Percentiles rank a stretch among this genome's conserved stretches.
phyloP scores from a whole-genome alignment of 2,113 vertebrate genomes.

The Dipodomys ordii region DNA sequence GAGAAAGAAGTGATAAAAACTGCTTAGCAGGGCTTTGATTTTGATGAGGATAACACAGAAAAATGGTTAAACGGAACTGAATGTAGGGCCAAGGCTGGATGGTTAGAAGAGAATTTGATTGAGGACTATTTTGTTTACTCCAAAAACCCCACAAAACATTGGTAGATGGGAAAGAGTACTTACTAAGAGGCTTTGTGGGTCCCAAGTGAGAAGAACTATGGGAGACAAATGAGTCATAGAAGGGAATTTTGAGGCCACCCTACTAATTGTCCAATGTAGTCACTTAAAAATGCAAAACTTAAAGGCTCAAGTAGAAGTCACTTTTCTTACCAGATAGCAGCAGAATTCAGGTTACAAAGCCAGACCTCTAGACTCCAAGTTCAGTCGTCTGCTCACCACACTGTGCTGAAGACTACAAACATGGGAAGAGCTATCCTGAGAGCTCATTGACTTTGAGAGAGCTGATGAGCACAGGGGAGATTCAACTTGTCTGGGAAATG shows the following conservation, averaged over 20 bases:
- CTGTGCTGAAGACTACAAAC: neutral
- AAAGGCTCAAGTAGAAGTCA: neutral
- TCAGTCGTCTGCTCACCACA: neutral
- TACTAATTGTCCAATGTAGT: neutral
- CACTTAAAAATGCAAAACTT: neutral
- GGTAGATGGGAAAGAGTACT: neutral
- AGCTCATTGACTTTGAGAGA: neutral
- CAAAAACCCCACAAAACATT: neutral
- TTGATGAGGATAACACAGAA: neutral
- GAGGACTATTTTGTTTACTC: neutral
- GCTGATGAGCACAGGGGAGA: neutral
- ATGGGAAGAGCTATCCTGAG: neutral
- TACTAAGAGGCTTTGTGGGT: neutral
- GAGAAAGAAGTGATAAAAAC: neutral
- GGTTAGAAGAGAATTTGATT: neutral
- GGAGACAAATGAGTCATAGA: neutral
- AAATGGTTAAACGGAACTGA: neutral
- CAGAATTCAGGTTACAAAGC: neutral
- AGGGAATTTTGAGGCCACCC: conserved; percentile 7
- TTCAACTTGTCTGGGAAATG: neutral
- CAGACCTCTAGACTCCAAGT: neutral
- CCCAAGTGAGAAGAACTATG: neutral
- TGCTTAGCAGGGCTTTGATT: neutral
- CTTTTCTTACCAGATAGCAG: neutral
- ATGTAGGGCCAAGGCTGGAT: neutral